These are phyloP conservation scores for Pseudochirops cupreus DNA, from an alignment of 2,797 vertebrate genomes.

Conservation along the genomic window DNA sequence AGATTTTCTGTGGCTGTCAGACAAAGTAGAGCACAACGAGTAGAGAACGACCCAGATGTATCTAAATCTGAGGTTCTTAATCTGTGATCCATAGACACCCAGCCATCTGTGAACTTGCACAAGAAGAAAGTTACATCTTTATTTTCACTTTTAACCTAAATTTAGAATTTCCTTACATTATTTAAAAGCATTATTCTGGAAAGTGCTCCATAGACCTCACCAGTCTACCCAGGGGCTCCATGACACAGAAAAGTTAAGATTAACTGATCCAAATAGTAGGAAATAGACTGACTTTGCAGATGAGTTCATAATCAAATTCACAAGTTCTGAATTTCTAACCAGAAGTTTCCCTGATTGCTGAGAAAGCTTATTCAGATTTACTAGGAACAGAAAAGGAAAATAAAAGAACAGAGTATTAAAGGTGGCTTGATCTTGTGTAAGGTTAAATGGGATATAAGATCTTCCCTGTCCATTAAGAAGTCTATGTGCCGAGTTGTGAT, in stretches of 20 bases:
- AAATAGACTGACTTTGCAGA: neutral
- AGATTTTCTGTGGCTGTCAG: neutral
- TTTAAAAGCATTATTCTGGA: neutral
- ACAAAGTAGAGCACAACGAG: neutral
- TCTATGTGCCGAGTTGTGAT: too few relatives aligned
- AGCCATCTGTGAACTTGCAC: neutral
- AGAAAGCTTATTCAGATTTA: neutral
- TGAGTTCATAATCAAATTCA: neutral
- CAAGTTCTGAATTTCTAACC: neutral
- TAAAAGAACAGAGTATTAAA: neutral
- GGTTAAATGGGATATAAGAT: too few relatives aligned
- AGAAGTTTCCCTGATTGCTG: neutral
- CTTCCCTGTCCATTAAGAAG: too few relatives aligned
- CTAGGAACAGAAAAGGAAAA: neutral
- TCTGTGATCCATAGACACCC: neutral
- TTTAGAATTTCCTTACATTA: neutral
- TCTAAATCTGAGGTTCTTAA: neutral
- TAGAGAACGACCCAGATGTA: neutral
- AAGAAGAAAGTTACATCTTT: neutral
- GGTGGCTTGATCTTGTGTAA: neutral
- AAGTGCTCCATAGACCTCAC: neutral
- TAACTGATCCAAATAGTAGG: neutral
- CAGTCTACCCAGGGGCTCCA: neutral
- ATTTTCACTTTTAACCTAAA: neutral
- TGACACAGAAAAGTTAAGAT: neutral